A percentile compares a stretch with the other conserved stretches of the same genome.
phyloP scores from a whole-genome alignment of 2,797 vertebrate species.

The Ataeniobius toweri region DNA sequence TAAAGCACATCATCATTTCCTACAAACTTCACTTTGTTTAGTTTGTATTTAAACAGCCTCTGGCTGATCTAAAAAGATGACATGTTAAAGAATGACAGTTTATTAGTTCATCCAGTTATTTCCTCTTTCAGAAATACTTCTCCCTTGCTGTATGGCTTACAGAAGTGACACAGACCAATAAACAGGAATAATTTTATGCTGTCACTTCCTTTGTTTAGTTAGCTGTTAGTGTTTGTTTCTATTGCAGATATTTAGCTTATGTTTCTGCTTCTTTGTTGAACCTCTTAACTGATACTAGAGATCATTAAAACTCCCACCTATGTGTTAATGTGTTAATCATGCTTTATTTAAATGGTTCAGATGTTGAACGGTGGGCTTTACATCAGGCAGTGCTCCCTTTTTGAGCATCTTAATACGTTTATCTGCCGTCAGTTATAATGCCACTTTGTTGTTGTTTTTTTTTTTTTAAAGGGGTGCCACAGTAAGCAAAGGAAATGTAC shows the following conservation, averaged over 20 bases:
- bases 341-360: slow-evolving; percentile 7
- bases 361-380: slow-evolving; percentile 22
- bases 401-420: slow-evolving; percentile 77
- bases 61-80: slow-evolving; percentile 43
- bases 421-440: slow-evolving; percentile 74
- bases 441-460: slow-evolving; percentile 15
- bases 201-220: slow-evolving; percentile 35
- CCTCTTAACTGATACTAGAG: background rate
- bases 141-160: slow-evolving; percentile 29
- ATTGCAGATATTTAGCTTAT: slow-evolving; percentile 4
- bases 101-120: slow-evolving; percentile 34
- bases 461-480: slow-evolving; percentile 77
- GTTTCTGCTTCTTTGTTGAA: background rate
- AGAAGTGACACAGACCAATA: slow-evolving; percentile 25
- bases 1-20: slow-evolving; percentile 50
- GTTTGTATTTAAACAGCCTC: slow-evolving; percentile 50
- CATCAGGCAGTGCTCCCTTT: slow-evolving; percentile 57
- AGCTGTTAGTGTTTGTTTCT: slow-evolving; percentile 39
- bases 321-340: background rate
- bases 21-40: slow-evolving; percentile 45
- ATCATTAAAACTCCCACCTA: slow-evolving; percentile 12
- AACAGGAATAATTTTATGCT: slow-evolving; percentile 21
- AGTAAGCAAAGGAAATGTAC: slow-evolving; percentile 81
- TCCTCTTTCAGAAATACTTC: slow-evolving; percentile 16
- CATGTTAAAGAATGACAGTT: slow-evolving; percentile 37